Percentiles rank a stretch among this genome's conserved stretches.
These are phyloP conservation scores for Oryzias javanicus DNA, from an alignment of 2,113 vertebrate species.

Conservation along the genomic window DNA sequence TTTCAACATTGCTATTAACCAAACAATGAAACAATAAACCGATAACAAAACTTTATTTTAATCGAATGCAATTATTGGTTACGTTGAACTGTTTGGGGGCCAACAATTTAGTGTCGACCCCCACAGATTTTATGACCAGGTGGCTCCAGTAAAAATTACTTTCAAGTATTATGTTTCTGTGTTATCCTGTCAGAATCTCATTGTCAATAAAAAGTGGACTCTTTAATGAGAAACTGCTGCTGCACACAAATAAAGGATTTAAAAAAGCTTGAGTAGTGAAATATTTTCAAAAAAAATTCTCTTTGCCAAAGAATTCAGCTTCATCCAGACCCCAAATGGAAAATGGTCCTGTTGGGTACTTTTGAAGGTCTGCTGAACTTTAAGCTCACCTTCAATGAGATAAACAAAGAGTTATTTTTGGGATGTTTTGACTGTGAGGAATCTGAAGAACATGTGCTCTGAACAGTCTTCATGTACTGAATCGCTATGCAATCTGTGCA, in stretches of 20 bases:
- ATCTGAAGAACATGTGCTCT: conserved; percentile 4
- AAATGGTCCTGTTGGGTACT: conserved; percentile 48
- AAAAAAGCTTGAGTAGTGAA: no score
- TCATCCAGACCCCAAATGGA: conserved; percentile 33
- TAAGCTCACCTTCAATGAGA: conserved; percentile 42
- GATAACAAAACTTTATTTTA: no score
- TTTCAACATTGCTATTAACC: background rate
- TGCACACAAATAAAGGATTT: no score
- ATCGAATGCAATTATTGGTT: no score
- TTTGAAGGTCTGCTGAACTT: conserved; percentile 49
- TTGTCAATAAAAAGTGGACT: no score
- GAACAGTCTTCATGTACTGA: background rate
- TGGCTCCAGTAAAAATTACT: no score
- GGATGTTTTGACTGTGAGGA: conserved; percentile 46
- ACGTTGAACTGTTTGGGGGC: no score
- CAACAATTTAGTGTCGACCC: no score
- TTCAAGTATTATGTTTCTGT: no score
- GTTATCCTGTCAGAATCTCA: no score
- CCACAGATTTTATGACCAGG: no score
- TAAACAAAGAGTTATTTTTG: conserved; percentile 63
- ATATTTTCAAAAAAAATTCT: background rate
- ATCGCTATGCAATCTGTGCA: background rate
- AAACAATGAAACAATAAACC: background rate
- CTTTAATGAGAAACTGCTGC: no score
- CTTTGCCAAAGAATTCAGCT: conserved; percentile 30